phyloP scores from a whole-genome alignment of 2,888 invertebrate genomes.

The Capitulum mitella region DNA sequence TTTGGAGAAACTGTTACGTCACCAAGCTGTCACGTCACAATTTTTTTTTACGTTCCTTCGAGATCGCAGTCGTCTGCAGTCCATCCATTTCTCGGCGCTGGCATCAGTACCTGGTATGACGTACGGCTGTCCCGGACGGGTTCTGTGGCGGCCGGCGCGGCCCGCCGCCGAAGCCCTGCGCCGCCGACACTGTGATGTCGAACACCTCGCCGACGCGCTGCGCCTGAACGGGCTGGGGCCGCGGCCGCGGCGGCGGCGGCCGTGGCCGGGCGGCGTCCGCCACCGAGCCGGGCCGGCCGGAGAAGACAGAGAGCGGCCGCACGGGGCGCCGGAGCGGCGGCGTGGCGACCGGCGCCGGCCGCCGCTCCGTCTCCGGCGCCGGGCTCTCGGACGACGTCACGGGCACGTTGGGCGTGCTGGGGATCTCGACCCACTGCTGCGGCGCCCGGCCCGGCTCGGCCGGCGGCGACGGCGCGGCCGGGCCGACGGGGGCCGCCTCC shows the following conservation, averaged over 20 bases:
- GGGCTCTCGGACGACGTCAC: neutral
- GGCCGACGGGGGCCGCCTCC: neutral
- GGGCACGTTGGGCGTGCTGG: neutral
- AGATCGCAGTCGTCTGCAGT: no score
- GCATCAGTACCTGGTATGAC: slow-evolving; percentile 25
- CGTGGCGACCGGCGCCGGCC: neutral
- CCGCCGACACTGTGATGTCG: slow-evolving; percentile 36
- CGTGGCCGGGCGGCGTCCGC: neutral
- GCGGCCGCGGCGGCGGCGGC: neutral
- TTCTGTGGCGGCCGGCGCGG: neutral
- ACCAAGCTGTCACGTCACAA: no score
- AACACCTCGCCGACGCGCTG: slow-evolving; percentile 32
- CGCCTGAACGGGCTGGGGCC: neutral
- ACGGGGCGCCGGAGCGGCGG: neutral
- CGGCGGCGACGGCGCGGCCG: neutral
- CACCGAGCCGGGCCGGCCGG: neutral
- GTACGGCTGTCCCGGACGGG: slow-evolving; percentile 16
- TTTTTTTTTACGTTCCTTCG: no score
- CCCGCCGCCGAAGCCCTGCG: slow-evolving; percentile 33
- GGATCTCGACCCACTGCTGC: slow-evolving; percentile 3
- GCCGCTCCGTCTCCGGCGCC: neutral
- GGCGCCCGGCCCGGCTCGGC: neutral
- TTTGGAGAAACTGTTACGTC: no score
- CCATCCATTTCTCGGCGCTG: no score
- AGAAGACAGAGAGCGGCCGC: neutral